A percentile compares a stretch with the other conserved stretches of the same genome.
Conservation (phyloP, 1,140 invertebrate species). For the Drosophila novamexicana region DNA sequence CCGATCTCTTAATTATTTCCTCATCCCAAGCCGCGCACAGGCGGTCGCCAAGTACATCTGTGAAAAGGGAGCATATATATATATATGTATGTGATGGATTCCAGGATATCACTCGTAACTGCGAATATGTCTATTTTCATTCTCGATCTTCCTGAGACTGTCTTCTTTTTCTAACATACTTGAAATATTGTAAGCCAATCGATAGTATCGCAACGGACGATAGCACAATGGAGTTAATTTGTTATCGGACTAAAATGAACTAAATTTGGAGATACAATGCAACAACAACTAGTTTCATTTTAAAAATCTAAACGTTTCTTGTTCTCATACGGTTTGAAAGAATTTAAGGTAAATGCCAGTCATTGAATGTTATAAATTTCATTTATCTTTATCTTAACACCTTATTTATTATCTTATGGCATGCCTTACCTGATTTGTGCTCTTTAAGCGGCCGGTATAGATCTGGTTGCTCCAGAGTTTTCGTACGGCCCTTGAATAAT, state of each 20-base stretch:
- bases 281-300: background rate
- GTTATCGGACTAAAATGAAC: background rate
- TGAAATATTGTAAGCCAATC: background rate
- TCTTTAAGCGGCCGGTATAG: slow-evolving; percentile 86
- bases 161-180: background rate
- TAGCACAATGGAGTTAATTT: background rate
- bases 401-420: background rate
- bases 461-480: slow-evolving; percentile 86
- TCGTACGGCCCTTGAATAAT: slow-evolving; percentile 85
- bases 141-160: background rate
- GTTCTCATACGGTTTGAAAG: background rate
- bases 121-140: too few relatives aligned
- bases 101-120: too few relatives aligned
- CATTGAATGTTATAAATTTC: background rate
- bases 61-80: background rate
- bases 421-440: slow-evolving; percentile 84
- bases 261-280: background rate
- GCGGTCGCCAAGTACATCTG: slow-evolving; percentile 60
- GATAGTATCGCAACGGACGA: background rate
- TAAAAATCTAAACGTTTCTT: background rate
- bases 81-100: background rate
- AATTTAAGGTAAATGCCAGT: background rate
- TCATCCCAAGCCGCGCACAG: slow-evolving; percentile 67
- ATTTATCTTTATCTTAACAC: too few relatives aligned
- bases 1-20: slow-evolving; percentile 40